These are phyloP conservation scores for Sorex araneus DNA, from an alignment of 2,113 vertebrate genomes.

Conservation along the genomic window DNA sequence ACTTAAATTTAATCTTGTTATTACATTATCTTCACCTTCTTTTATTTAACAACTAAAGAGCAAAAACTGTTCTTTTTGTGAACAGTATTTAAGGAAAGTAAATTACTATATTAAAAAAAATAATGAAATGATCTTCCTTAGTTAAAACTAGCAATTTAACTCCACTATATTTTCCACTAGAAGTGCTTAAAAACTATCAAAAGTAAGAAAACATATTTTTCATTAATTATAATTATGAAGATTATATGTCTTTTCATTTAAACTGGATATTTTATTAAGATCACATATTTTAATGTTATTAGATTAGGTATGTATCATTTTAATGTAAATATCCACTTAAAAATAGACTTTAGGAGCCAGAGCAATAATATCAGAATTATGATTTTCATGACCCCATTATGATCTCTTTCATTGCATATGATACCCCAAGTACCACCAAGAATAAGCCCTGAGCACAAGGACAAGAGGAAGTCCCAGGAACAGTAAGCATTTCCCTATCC, in stretches of 20 bases:
- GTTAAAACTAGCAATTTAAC: conserved; percentile 7
- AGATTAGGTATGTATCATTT: not conserved
- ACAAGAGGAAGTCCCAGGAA: no score
- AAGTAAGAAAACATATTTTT: not conserved
- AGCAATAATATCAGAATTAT: no score
- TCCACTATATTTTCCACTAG: not conserved
- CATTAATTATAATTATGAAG: not conserved
- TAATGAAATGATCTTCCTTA: conserved; percentile 2
- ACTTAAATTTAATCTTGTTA: not conserved
- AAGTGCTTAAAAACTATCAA: not conserved
- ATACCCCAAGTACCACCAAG: no score
- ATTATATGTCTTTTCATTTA: not conserved
- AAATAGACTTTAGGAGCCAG: not conserved
- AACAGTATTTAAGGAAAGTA: not conserved
- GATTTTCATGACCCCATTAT: no score
- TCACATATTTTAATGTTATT: not conserved
- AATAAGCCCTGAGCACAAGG: no score
- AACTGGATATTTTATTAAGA: no score
- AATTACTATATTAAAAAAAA: not conserved
- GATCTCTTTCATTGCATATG: no score
- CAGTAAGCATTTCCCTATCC: no score
- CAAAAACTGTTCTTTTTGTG: not conserved
- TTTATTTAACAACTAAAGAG: not conserved
- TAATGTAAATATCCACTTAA: conserved; percentile 8
- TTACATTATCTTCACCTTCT: not conserved